Conservation (phyloP, 2,797 vertebrate species). For the Eidolon dupreanum region DNA sequence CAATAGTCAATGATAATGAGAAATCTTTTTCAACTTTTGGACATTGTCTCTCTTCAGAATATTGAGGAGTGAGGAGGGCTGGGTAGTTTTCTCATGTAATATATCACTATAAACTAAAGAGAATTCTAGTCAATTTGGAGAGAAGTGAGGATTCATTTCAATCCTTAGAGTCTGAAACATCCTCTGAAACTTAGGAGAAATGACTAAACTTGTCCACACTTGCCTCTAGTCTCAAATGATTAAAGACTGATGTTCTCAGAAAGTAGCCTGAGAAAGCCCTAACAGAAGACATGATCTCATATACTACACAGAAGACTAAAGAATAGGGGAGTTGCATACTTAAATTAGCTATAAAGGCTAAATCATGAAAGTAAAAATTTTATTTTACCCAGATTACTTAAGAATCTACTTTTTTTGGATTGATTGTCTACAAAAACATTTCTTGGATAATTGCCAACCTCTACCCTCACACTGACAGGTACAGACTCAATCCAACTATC, state of each 20-base stretch:
- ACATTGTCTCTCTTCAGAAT: neutral
- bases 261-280: neutral
- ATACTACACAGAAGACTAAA: neutral
- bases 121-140: neutral
- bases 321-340: neutral
- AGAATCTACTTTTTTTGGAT: neutral
- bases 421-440: neutral
- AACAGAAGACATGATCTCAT: neutral
- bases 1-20: slow-evolving; percentile 9
- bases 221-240: neutral
- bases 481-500: neutral
- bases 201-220: neutral
- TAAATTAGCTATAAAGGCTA: neutral
- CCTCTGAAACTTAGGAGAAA: neutral
- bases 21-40: slow-evolving; percentile 45
- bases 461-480: neutral
- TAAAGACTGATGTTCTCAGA: neutral
- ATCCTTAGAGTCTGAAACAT: neutral
- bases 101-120: neutral
- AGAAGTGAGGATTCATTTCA: neutral
- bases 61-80: neutral
- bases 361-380: neutral
- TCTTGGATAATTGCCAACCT: neutral
- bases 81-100: neutral
- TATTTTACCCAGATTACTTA: neutral